Evolutionary conservation across 2,113 vertebrate species (phyloP).

Genomic region (Micronisus gabar): DNA sequence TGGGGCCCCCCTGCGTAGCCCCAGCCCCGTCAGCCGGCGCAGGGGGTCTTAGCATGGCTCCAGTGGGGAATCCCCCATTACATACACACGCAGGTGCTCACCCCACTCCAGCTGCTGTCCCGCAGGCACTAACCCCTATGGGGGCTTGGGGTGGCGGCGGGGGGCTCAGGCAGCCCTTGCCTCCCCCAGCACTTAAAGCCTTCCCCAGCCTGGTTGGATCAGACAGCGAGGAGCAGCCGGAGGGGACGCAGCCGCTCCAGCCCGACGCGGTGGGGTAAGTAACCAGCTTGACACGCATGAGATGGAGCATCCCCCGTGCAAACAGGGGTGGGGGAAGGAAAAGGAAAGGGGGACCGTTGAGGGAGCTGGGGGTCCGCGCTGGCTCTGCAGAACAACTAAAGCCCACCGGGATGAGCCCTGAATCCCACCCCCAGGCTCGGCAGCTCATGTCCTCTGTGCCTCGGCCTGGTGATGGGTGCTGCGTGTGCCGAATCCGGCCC

Average conservation of each 20-base stretch:
- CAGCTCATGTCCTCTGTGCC: rapidly evolving
- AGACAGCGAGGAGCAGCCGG: neutral
- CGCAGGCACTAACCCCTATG: neutral
- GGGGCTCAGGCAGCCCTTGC: neutral
- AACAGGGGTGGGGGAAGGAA: neutral
- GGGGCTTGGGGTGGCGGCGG: neutral
- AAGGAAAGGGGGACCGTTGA: too few species aligned
- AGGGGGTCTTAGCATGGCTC: constrained; percentile 36
- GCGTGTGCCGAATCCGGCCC: neutral
- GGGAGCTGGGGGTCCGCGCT: neutral
- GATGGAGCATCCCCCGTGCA: neutral
- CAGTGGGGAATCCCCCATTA: constrained; percentile 4
- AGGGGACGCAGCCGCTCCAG: neutral
- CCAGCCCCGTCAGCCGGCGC: neutral
- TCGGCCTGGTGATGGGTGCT: neutral
- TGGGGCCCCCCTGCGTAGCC: rapidly evolving
- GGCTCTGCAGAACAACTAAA: neutral
- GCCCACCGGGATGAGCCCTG: neutral
- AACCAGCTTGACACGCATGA: neutral
- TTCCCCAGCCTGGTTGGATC: neutral
- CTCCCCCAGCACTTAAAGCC: neutral
- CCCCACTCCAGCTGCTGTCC: neutral
- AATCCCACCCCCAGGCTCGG: neutral
- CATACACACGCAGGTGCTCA: constrained; percentile 53
- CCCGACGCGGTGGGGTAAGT: neutral